Conservation (phyloP, 2,888 invertebrate genomes). For the Eupithecia abbreviata region DNA sequence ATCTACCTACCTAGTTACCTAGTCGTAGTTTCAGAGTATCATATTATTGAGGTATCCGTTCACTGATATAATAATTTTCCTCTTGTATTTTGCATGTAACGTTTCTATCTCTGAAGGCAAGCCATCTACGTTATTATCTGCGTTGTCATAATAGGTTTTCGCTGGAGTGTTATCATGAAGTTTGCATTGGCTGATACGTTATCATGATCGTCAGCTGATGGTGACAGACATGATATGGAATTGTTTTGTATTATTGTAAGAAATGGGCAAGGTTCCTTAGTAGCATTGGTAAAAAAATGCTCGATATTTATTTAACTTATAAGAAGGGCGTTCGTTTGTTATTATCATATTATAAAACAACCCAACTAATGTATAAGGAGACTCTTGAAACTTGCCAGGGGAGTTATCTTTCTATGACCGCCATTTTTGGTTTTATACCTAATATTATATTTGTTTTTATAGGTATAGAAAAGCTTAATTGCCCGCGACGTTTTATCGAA, state of each 20-base stretch:
- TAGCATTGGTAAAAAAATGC: not conserved
- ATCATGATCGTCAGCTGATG: constrained; percentile 25
- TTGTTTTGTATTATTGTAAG: constrained; percentile 7
- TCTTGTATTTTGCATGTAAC: not conserved
- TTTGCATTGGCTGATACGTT: constrained; percentile 20
- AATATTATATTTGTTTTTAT: no score
- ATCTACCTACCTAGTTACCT: no score
- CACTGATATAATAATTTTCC: not conserved
- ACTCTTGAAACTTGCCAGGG: no score
- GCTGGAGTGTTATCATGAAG: constrained; percentile 14
- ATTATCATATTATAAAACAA: no score
- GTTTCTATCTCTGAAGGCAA: not conserved
- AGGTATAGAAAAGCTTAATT: not conserved
- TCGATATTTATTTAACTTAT: not conserved
- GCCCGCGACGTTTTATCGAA: not conserved
- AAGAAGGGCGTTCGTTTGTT: no score
- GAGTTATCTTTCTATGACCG: no score
- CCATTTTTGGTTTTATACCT: no score
- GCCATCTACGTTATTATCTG: not conserved
- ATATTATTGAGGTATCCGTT: not conserved
- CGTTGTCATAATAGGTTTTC: not conserved
- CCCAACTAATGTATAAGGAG: no score
- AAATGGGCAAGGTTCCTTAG: not conserved
- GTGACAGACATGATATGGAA: constrained; percentile 12
- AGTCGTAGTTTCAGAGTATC: not conserved